Conservation (phyloP, 2,113 vertebrate genomes). For the Leucoraja erinaceus region DNA sequence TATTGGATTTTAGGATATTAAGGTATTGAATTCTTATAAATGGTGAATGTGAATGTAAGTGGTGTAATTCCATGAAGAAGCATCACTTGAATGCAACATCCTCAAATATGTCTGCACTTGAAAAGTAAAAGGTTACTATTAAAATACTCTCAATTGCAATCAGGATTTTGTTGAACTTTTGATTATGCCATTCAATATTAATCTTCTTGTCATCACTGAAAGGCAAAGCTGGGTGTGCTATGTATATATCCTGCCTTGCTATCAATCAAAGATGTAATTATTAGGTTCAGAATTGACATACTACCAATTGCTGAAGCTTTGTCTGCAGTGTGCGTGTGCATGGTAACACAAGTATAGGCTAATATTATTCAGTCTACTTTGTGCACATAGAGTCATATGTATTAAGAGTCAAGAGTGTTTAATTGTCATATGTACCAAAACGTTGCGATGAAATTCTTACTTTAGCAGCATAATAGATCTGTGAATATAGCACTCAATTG, state of each 20-base stretch:
- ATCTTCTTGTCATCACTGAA: background rate
- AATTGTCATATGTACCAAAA: too few relatives aligned
- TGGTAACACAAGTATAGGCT: background rate
- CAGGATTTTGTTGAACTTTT: background rate
- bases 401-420: too few relatives aligned
- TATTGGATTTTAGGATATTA: background rate
- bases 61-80: background rate
- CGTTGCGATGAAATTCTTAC: too few relatives aligned
- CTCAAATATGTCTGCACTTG: background rate
- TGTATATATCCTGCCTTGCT: background rate
- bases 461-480: too few relatives aligned
- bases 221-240: background rate
- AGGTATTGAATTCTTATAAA: background rate
- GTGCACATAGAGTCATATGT: background rate
- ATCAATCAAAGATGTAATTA: background rate
- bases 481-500: too few relatives aligned
- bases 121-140: background rate
- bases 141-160: background rate
- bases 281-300: background rate
- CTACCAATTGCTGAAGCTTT: background rate
- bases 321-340: background rate
- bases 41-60: background rate
- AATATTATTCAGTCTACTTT: background rate
- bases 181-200: background rate
- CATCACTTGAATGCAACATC: background rate